Conservation (phyloP, 2,113 vertebrate genomes). For the Struthidea cinerea region DNA sequence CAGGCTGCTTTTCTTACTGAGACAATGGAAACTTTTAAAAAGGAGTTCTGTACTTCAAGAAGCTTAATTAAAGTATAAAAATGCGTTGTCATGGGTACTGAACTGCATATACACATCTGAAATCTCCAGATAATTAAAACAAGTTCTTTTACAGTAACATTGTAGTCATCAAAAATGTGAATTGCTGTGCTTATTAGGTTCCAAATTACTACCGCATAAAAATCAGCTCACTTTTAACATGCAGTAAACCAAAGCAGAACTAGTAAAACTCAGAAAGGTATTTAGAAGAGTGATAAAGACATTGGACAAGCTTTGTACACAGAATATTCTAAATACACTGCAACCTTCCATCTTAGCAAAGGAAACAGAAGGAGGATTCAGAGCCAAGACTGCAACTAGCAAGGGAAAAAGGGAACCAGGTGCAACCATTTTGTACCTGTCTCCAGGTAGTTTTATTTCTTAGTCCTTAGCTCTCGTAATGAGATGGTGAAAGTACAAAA, state of each 20-base stretch:
- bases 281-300: not conserved
- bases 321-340: not conserved
- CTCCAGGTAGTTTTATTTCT: not conserved
- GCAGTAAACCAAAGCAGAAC: not conserved
- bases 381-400: not conserved
- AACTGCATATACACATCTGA: not conserved
- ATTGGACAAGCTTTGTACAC: not conserved
- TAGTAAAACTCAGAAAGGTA: not conserved
- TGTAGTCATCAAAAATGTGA: constrained; percentile 34
- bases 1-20: constrained; percentile 30
- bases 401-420: not conserved
- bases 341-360: not conserved
- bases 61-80: constrained; percentile 55
- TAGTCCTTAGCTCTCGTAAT: not conserved
- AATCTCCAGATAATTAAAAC: constrained; percentile 49
- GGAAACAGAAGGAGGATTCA: not conserved
- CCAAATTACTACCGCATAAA: constrained; percentile 13
- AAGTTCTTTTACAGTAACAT: not conserved
- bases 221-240: constrained; percentile 15
- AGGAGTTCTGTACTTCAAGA: constrained; percentile 1
- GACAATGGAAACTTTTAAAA: constrained; percentile 36
- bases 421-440: not conserved
- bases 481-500: not conserved
- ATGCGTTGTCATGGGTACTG: constrained; percentile 45
- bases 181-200: constrained; percentile 13